Percentiles rank a stretch among this genome's conserved stretches.
Evolutionary conservation across 1,140 invertebrate species (phyloP).

Genomic region (Leguminivora glycinivorella): DNA sequence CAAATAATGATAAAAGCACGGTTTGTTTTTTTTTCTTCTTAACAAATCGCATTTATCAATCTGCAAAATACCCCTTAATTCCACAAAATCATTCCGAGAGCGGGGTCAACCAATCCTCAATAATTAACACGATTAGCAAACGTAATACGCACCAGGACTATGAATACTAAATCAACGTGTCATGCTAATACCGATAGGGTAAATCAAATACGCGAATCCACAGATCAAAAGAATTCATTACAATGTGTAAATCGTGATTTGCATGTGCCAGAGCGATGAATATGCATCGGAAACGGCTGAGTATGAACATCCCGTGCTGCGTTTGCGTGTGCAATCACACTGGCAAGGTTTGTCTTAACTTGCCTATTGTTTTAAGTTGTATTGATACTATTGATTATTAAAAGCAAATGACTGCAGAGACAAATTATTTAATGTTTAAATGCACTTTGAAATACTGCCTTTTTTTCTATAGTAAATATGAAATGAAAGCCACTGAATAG

Average conservation of each 20-base stretch:
- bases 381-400: not conserved
- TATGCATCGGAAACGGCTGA: conserved; percentile 71
- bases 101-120: conserved; percentile 25
- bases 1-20: not conserved
- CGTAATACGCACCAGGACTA: conserved; percentile 63
- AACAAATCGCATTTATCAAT: not conserved
- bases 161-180: conserved; percentile 73
- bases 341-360: not conserved
- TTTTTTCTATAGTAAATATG: no score
- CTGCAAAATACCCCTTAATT: not conserved
- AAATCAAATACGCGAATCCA: conserved; percentile 78
- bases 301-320: conserved; percentile 64
- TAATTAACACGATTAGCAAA: conserved; percentile 43
- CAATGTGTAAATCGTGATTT: conserved; percentile 78
- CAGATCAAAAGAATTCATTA: conserved; percentile 80
- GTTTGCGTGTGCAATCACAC: conserved; percentile 37
- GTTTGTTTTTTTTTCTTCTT: not conserved
- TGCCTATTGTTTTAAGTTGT: not conserved
- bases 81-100: conserved; percentile 1
- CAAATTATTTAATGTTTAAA: no score
- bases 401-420: no score
- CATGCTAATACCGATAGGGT: conserved; percentile 69
- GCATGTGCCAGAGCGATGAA: conserved; percentile 76
- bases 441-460: no score
- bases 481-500: no score